These are phyloP conservation scores for Cisticola juncidis DNA, from an alignment of 2,113 vertebrate species.

Conservation along the genomic window DNA sequence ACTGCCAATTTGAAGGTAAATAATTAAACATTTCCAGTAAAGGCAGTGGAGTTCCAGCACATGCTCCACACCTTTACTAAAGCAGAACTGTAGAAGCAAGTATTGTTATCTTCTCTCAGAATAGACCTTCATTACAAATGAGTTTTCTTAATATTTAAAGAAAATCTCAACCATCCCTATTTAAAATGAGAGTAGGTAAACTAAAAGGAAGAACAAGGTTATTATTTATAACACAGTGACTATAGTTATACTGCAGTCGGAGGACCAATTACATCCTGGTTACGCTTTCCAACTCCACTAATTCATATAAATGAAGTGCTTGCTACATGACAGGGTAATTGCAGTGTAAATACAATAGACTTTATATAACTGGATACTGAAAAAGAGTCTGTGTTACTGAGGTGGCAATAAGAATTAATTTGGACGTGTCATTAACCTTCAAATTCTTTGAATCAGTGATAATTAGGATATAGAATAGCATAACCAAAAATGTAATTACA, in stretches of 20 bases:
- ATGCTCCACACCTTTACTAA: neutral
- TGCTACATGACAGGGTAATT: neutral
- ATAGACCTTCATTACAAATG: neutral
- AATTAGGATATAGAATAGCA: conserved; percentile 48
- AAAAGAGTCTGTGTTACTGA: neutral
- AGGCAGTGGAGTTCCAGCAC: neutral
- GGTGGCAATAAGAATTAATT: conserved; percentile 46
- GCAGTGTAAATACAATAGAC: conserved; percentile 34
- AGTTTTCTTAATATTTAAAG: neutral
- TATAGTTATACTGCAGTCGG: neutral
- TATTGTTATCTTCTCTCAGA: neutral
- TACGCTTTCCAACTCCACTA: neutral
- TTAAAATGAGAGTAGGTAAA: neutral
- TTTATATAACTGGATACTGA: neutral
- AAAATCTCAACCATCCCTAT: neutral
- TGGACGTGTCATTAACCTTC: conserved; percentile 46
- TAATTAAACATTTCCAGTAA: neutral
- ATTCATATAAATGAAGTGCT: conserved; percentile 16
- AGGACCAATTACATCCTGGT: conserved; percentile 19
- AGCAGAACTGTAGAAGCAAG: neutral
- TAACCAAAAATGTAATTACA: conserved; percentile 35
- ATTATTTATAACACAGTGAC: neutral
- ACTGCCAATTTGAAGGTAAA: neutral
- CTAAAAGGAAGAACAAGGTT: neutral
- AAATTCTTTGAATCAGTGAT: conserved; percentile 31